phyloP scores from a whole-genome alignment of 2,888 invertebrate species.

The Baccha elongata region DNA sequence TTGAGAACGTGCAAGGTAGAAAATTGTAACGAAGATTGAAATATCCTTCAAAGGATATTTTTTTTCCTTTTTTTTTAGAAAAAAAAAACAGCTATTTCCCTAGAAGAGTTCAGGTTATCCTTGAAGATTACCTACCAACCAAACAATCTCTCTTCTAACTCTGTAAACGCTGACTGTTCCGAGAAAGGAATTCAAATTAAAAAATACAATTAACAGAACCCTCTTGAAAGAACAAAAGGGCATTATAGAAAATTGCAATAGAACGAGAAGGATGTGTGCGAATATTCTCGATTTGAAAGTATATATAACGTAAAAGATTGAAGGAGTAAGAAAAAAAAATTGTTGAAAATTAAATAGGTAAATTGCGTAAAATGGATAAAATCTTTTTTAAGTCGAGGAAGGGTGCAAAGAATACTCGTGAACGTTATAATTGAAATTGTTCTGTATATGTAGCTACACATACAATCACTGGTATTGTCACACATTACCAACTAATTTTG shows the following conservation, averaged over 20 bases:
- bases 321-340: neutral
- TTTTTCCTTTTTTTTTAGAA: neutral
- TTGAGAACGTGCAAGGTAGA: conserved; percentile 25
- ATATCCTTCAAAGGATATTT: conserved; percentile 21
- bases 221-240: conserved; percentile 33
- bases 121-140: conserved; percentile 9
- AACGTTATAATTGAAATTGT: neutral
- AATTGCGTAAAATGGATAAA: neutral
- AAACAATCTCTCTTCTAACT: neutral
- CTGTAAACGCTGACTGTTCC: neutral
- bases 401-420: neutral
- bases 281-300: conserved; percentile 1
- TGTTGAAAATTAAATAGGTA: neutral
- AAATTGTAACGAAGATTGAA: conserved; percentile 32
- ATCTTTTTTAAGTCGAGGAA: neutral
- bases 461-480: too few species aligned
- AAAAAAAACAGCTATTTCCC: conserved; percentile 1
- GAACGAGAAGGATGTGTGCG: conserved; percentile 11
- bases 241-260: conserved; percentile 11
- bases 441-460: too few species aligned
- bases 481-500: too few species aligned
- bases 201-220: conserved; percentile 39
- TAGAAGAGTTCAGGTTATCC: conserved; percentile 11
- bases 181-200: conserved; percentile 32
- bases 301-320: neutral